Evolutionary conservation across 2,113 vertebrate species (phyloP).

Genomic region (Aldabrachelys gigantea): DNA sequence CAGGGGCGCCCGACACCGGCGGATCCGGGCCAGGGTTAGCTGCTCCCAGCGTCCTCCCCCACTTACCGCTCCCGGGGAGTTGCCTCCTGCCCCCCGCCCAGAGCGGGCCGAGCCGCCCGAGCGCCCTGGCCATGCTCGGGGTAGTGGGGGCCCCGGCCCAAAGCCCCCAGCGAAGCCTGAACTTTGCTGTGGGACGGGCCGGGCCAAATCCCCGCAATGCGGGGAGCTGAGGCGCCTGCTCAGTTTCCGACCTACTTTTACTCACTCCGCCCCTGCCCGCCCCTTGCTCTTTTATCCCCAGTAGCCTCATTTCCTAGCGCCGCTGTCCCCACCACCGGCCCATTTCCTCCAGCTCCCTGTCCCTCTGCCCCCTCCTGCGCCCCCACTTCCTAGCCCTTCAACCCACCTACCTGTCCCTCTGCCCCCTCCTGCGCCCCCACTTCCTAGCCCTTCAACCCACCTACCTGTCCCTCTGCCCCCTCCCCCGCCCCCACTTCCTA

Average conservation of each 20-base stretch:
- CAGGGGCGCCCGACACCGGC: neutral
- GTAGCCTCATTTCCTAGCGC: no score
- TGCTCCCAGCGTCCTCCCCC: neutral
- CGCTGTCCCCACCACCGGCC: neutral
- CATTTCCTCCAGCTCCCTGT: no score
- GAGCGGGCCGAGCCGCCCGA: rapidly evolving
- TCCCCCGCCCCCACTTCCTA: no score
- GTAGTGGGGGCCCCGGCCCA: no score
- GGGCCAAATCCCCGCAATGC: neutral
- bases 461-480: no score
- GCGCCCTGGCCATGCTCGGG: neutral
- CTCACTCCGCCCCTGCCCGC: no score
- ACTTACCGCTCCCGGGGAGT: neutral
- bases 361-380: no score
- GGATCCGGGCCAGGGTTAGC: neutral
- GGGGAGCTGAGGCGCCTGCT: neutral
- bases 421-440: no score
- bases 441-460: no score
- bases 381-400: neutral
- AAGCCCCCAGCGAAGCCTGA: no score
- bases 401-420: no score
- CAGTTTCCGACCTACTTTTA: neutral
- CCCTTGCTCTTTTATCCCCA: neutral
- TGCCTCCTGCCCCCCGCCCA: rapidly evolving
- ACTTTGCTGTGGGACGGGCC: no score